A percentile compares a stretch with the other conserved stretches of the same genome.
Conservation (phyloP, 1,140 invertebrate species). For the Danaus plexippus region DNA sequence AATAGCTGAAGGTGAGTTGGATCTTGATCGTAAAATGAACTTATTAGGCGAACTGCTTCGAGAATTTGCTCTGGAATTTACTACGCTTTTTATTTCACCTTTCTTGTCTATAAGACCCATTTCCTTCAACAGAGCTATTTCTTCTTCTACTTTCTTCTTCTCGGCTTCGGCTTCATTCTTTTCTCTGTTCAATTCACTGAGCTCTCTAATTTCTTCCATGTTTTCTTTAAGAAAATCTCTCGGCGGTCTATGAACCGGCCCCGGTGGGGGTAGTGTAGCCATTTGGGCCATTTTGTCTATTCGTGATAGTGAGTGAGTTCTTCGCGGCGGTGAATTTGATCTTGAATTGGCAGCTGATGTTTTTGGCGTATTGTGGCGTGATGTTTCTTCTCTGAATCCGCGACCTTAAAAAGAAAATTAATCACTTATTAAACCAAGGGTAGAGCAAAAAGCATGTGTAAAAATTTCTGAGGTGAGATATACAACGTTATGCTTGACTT, state of each 20-base stretch:
- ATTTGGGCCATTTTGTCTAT: constrained; percentile 59
- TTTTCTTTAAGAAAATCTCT: constrained; percentile 68
- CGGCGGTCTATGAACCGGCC: constrained; percentile 40
- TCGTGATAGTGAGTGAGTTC: constrained; percentile 50
- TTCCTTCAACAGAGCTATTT: constrained; percentile 64
- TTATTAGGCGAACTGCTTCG: constrained; percentile 56
- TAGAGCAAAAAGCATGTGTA: no score
- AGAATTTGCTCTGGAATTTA: constrained; percentile 46
- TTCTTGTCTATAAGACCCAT: constrained; percentile 58
- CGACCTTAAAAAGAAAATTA: constrained; percentile 36
- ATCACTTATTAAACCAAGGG: background rate
- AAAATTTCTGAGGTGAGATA: no score
- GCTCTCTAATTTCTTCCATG: constrained; percentile 66
- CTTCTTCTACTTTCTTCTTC: constrained; percentile 57
- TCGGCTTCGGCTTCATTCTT: constrained; percentile 66
- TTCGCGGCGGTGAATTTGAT: constrained; percentile 48
- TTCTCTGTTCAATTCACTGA: constrained; percentile 68
- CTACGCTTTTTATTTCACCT: constrained; percentile 33
- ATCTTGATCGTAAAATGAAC: constrained; percentile 57
- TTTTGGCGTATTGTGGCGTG: constrained; percentile 63
- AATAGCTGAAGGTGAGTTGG: constrained; percentile 59
- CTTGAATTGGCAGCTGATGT: constrained; percentile 62
- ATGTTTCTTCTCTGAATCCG: constrained; percentile 65
- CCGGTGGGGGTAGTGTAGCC: constrained; percentile 42
- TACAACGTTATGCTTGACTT: no score